phyloP scores from a whole-genome alignment of 35 echinoderm and acorn worm species.

The Lytechinus variegatus region DNA sequence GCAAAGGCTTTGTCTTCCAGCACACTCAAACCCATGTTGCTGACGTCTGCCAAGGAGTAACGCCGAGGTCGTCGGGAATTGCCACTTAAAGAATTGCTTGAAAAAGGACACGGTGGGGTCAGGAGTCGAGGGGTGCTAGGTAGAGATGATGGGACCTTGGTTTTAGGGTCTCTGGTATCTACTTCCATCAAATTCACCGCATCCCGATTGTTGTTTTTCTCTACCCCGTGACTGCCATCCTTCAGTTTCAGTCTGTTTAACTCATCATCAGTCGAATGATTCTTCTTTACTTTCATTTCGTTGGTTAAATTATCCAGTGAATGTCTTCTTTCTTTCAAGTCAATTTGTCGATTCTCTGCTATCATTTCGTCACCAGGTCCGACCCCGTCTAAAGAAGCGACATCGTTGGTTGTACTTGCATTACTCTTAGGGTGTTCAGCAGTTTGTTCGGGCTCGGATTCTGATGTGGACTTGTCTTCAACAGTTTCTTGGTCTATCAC shows the following conservation, averaged over 20 bases:
- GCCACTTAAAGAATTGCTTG: background rate
- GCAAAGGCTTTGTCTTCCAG: conserved; percentile 4
- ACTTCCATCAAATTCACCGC: background rate
- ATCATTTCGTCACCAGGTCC: background rate
- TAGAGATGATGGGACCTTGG: background rate
- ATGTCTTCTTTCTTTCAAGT: background rate
- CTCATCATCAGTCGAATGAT: background rate
- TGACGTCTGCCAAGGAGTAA: conserved; percentile 27
- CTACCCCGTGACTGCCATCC: background rate
- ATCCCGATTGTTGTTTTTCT: conserved; percentile 1
- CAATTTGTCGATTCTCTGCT: background rate
- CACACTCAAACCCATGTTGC: conserved; percentile 38
- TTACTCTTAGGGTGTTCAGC: background rate
- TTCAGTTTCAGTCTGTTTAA: background rate
- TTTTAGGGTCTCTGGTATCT: background rate
- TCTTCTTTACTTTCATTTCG: background rate
- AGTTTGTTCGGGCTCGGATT: background rate
- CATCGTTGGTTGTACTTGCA: background rate
- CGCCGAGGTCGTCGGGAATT: background rate
- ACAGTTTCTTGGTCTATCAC: background rate
- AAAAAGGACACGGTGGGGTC: background rate
- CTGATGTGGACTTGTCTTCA: background rate
- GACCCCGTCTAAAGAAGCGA: background rate
- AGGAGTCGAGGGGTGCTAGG: background rate
- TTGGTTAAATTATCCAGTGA: background rate